Evolutionary conservation across 1,140 invertebrate genomes (phyloP), one percentile per base, ranked within the genome.

Genomic region (Oncopodura yosiiana): DNA sequence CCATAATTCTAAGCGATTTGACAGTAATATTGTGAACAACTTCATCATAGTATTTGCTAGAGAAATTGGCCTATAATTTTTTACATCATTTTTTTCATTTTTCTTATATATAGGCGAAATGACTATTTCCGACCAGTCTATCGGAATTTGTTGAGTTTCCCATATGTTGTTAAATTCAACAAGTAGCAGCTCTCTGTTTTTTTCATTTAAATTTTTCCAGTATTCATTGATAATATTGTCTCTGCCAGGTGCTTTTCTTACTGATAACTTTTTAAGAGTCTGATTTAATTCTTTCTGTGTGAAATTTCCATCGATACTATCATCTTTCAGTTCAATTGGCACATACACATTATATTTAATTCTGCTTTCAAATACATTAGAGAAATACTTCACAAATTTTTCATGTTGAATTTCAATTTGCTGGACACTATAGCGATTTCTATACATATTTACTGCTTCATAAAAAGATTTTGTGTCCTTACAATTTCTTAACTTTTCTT

Each of bases 191-290:
- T 27, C 14, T 45, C 23, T 18, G 12, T 32, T 4, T 1, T 16
- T 3, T 3, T n/a, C 9, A 12, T 19, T 44, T 1, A 44, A 23
- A 0, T 34, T 19, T 60, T 66, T 63, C 41, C 56, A 48, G 11
- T 59, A n/a, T 34, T 65, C 61, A 24, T 45, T 49, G 1, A 39
- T 18, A 18, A 66, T 61, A 18, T 49, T 56, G 53, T 66, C 62
- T n/a, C 24, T 30, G 43, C 61, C 63, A 3, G 56, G 53, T 2
- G 63, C 53, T 42, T 61, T 62, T 37, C 56, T 54, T 29, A 49
- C 58, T 26, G 58, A 51, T 30, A 64, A 36, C 4, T 53, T 44
- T 16, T 55, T 49, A 32, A 65, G 53, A 14, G 56, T 44, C 18
- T 3, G 1, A n/a, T 39, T 45, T 11, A 57, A 1, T 26, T 57